Conservation (phyloP, 2,888 invertebrate genomes). For the Macrophya annulata region DNA sequence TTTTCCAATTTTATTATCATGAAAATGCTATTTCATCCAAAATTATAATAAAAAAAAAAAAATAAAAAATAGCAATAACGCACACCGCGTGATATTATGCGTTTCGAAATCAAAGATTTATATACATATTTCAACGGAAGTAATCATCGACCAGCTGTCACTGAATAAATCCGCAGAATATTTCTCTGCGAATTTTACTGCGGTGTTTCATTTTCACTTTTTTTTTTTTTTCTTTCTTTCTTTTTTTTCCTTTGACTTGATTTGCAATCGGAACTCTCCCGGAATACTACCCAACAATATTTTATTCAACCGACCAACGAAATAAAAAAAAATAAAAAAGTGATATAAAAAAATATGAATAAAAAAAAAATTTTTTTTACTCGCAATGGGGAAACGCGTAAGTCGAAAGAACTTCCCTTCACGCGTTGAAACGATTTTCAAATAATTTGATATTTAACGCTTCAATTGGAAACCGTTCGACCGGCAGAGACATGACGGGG, state of each 20-base stretch:
- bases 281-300: background rate
- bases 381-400: background rate
- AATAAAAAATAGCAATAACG: background rate
- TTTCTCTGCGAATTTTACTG: background rate
- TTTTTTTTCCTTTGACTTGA: background rate
- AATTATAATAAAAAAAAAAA: background rate
- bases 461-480: background rate
- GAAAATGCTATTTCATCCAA: background rate
- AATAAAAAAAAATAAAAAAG: background rate
- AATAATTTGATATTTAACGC: conserved; percentile 40
- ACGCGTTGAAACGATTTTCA: conserved; percentile 32
- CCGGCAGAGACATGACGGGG: conserved; percentile 5
- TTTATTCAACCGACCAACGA: background rate
- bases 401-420: background rate
- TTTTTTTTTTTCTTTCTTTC: background rate
- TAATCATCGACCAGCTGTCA: conserved; percentile 19
- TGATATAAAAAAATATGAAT: background rate
- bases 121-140: background rate
- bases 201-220: background rate
- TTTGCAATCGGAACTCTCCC: background rate
- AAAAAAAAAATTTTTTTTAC: background rate
- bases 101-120: background rate
- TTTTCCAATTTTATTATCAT: background rate
- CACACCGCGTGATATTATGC: background rate
- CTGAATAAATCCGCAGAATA: background rate